Base-by-base conservation (phyloP, 2,797 vertebrate genomes). In the Knipowitschia caucasica region DNA sequence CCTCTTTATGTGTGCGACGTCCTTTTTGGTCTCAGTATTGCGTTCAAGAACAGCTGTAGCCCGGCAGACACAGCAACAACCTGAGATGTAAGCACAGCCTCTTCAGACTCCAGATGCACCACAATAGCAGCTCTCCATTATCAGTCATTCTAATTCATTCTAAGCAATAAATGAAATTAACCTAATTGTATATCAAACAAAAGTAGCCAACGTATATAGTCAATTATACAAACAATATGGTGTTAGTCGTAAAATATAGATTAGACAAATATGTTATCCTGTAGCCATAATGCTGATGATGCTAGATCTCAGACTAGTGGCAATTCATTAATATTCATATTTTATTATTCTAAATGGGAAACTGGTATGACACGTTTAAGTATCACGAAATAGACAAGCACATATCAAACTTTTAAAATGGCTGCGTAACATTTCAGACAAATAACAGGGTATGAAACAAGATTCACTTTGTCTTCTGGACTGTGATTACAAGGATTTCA, bases 111-210 rank as follows among this genome's bases (percentile, higher is more conserved):
- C 35, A 69, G 33, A 61, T 60, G 54, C 51, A 46, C 46, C 23
- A 12, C 25, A 69, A 18, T 36, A 55, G 64, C 38, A 62, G 59
- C 53, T 47, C 33, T 58, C 54, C 40, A 42, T 15, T 45, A 40
- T 74, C 53, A 62, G 49, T 42, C 50, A 62, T 42, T 49, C 62
- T 56, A 34, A 71, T 78, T 50, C 56, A 68, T 75, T 57, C 50
- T 58, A 81, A 70, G 71, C 75, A 81, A 73, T 68, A 76, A 71
- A 50, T 49, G n/a, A 38, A 72, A 69, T 50, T 58, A 34, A 50
- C 54, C 56, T 30, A 50, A 59, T 51, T 42, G 42, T 15, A 35
- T n/a, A 65, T 49, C 36, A 14, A 15, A 14, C 43, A 42, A 56
- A 62, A 75, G 60, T 71, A 69, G 59, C 58, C 58, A 59, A 49